Conservation (phyloP, 2,888 invertebrate genomes). For the Balanococcus diminutus region DNA sequence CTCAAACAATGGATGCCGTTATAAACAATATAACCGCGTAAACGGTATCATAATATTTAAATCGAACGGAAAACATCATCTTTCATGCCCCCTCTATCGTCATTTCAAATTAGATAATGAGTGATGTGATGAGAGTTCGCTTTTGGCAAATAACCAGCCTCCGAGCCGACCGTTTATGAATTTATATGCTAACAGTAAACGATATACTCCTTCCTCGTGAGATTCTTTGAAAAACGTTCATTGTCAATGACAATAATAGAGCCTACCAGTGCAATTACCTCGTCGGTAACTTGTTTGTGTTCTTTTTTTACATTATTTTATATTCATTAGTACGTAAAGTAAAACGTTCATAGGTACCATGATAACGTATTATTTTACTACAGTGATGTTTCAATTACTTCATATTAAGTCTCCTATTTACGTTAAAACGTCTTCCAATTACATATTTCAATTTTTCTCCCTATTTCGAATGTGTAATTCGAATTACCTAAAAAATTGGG, state of each 20-base stretch:
- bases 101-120: not conserved
- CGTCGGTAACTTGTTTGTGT: not conserved
- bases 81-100: not conserved
- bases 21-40: constrained; percentile 5
- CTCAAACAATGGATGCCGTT: constrained; percentile 6
- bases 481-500: not conserved
- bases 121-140: not conserved
- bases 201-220: not conserved
- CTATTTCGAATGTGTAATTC: not conserved
- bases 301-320: too few relatives aligned
- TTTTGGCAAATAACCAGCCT: not conserved
- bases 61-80: not conserved
- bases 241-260: constrained; percentile 39
- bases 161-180: constrained; percentile 31
- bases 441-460: not conserved
- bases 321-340: constrained; percentile 4
- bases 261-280: not conserved
- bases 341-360: not conserved
- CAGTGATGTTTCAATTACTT: not conserved
- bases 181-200: constrained; percentile 1
- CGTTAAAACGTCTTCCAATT: not conserved
- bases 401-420: not conserved
- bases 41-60: constrained; percentile 31
- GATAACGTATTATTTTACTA: not conserved
- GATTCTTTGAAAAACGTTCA: constrained; percentile 19